Base-by-base conservation (phyloP, 2,888 invertebrate genomes). In the Opisthograptis luteolata region DNA sequence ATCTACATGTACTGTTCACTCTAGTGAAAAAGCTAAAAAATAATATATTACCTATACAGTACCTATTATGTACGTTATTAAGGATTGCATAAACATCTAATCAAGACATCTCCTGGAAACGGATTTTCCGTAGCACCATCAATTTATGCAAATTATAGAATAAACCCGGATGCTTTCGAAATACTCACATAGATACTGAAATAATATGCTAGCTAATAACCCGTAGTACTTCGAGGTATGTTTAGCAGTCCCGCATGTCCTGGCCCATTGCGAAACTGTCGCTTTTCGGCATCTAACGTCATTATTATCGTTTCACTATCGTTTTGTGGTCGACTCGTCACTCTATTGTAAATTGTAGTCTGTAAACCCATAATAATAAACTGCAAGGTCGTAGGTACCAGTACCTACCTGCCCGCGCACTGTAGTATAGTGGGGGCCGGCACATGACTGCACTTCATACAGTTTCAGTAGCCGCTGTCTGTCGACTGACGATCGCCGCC, bases 351-450 rank as follows among this genome's bases (percentile, higher is more conserved):
- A 87, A 84, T 84, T 83, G 84, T 81, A 71, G 82, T 81, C 81
- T 81, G 85, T 84, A 82, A 83, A 84, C 84, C 86, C 81, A 87
- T 87, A 87, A 90, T 87, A 87, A 88, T 87, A 81, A 82, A 80
- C 82, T 76, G 81, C 87, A 90, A 89, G 89, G 89, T 88, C 88
- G 84, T 58, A 66, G 68, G 57, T 53, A 51, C 60, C 56, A 60
- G 60, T 54, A 57, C 51, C 43, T 64, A 64, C 58, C n/a, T n/a
- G n/a, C n/a, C n/a, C n/a, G 50, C 57, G 54, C 34, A 60, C 54
- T 62, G 70, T 73, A 74, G 70, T 73, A 74, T 74, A 74, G 88
- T 77, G 87, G 87, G 85, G 82, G 70, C 61, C 55, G 73, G 70
- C 75, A 75, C 73, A 77, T 76, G 71, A 75, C 68, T 82, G 84